Conservation (phyloP, 2,797 vertebrate species). For the Siniperca scherzeri region DNA sequence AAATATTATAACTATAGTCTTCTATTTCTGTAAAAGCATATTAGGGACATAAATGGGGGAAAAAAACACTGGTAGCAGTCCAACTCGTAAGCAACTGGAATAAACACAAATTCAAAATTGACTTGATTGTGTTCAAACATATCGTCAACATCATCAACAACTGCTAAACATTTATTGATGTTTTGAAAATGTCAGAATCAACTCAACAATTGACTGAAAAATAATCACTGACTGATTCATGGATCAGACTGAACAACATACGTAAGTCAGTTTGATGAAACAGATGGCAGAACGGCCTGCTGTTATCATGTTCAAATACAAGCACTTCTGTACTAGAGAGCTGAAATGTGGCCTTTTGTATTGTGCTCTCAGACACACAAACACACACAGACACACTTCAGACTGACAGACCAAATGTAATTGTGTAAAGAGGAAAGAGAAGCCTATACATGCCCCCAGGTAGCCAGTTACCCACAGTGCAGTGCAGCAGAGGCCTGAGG, state of each 20-base stretch:
- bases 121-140: neutral
- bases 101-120: neutral
- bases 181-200: no score
- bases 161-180: neutral
- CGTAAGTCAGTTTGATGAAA: neutral
- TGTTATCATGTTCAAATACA: slow-evolving; percentile 9
- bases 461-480: slow-evolving; percentile 47
- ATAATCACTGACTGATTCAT: neutral
- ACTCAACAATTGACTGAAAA: neutral
- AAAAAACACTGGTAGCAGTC: neutral
- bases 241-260: neutral
- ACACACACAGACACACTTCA: slow-evolving; percentile 28
- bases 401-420: slow-evolving; percentile 43
- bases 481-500: slow-evolving; percentile 13
- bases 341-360: slow-evolving; percentile 27
- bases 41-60: neutral
- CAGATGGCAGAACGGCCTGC: neutral
- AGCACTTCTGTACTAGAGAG: neutral
- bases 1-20: neutral
- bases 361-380: slow-evolving; percentile 24
- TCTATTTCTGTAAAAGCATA: neutral
- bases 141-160: neutral
- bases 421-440: slow-evolving; percentile 41
- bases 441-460: slow-evolving; percentile 39
- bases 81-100: neutral